These are phyloP conservation scores for Montipora capricornis DNA, from an alignment of 64 coral and sea anemone genomes.

Conservation along the genomic window DNA sequence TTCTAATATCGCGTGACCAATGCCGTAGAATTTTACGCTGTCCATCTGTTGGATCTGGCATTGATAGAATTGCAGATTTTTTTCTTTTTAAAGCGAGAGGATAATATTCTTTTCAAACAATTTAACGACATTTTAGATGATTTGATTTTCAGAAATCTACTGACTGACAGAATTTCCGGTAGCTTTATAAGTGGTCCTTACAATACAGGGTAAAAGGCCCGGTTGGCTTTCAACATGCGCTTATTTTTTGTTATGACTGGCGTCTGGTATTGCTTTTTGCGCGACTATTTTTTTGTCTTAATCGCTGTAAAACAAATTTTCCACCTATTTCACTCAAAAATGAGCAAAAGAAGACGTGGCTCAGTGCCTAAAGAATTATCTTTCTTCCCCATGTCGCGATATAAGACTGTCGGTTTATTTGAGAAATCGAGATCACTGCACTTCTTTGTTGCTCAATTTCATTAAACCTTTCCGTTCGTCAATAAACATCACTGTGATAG, in stretches of 20 bases:
- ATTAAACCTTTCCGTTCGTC: background rate
- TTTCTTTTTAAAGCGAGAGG: background rate
- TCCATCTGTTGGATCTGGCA: background rate
- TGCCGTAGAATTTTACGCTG: background rate
- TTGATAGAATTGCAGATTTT: background rate
- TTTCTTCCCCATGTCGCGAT: background rate
- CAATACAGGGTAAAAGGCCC: background rate
- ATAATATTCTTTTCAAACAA: background rate
- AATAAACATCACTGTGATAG: background rate
- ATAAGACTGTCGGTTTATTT: background rate
- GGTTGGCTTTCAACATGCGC: background rate
- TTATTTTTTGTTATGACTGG: constrained; percentile 39
- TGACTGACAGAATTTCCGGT: background rate
- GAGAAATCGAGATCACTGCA: background rate
- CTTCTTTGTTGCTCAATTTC: background rate
- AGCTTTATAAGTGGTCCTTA: background rate
- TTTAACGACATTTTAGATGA: constrained; percentile 20
- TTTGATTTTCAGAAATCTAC: background rate
- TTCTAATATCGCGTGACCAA: background rate
- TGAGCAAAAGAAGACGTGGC: too few species aligned
- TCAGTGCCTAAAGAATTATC: background rate
- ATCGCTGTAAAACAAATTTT: background rate
- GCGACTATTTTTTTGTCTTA: background rate
- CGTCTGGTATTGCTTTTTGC: background rate
- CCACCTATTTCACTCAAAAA: background rate